phyloP scores from a whole-genome alignment of 2,113 vertebrate genomes.

The Alaudala cheleensis region DNA sequence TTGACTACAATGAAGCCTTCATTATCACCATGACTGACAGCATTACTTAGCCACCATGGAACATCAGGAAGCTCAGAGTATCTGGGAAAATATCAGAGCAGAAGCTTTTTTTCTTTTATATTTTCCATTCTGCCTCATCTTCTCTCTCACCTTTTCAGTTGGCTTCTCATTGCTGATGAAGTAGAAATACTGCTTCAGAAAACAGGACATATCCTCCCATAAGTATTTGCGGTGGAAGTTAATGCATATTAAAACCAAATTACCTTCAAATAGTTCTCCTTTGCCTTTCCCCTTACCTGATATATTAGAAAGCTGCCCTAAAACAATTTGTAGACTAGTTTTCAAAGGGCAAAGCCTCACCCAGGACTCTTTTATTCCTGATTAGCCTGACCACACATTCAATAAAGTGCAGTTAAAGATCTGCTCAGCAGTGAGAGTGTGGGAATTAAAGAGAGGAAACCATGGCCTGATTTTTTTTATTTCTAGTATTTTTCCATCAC shows the following conservation, averaged over 20 bases:
- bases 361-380: constrained; percentile 48
- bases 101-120: neutral
- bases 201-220: constrained; percentile 25
- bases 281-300: neutral
- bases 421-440: neutral
- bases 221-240: constrained; percentile 21
- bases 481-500: constrained; percentile 11
- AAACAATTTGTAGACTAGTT: constrained; percentile 32
- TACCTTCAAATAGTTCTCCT: constrained; percentile 21
- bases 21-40: neutral
- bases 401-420: constrained; percentile 48
- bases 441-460: neutral
- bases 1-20: neutral
- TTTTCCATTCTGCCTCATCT: neutral
- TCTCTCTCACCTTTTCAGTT: neutral
- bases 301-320: neutral
- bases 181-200: constrained; percentile 1
- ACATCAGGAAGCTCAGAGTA: neutral
- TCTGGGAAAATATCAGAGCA: neutral
- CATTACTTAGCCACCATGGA: neutral
- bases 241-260: constrained; percentile 47
- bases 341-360: constrained; percentile 55
- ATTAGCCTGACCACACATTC: constrained; percentile 42
- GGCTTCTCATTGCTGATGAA: neutral
- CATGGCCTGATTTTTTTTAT: neutral